Conservation (phyloP, 1,140 invertebrate species). For the Drosophila insularis region DNA sequence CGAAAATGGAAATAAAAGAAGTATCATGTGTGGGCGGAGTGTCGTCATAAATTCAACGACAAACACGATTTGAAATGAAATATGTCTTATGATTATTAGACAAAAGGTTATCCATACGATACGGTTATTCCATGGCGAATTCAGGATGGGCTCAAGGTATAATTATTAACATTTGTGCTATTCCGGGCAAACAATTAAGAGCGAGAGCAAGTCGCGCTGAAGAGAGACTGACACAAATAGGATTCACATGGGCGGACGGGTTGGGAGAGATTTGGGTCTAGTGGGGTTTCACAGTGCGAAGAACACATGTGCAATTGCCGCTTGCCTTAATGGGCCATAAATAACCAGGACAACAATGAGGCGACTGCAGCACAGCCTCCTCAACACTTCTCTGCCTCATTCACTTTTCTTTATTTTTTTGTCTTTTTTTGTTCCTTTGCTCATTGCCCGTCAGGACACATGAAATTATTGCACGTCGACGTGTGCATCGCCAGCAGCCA, state of each 20-base stretch:
- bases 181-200: conserved; percentile 61
- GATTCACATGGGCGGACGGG: neutral
- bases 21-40: conserved; percentile 31
- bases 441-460: conserved; percentile 53
- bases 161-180: conserved; percentile 76
- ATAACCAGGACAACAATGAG: conserved; percentile 77
- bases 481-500: conserved; percentile 56
- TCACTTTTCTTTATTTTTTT: conserved; percentile 8
- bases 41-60: conserved; percentile 62
- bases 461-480: conserved; percentile 76
- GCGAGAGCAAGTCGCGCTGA: conserved; percentile 48
- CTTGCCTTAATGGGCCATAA: conserved; percentile 79
- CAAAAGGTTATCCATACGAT: conserved; percentile 51
- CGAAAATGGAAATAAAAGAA: conserved; percentile 53
- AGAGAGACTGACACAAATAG: conserved; percentile 62
- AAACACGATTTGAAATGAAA: conserved; percentile 67
- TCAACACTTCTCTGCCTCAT: conserved; percentile 19
- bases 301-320: conserved; percentile 80
- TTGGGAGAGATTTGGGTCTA: neutral
- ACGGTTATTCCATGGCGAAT: conserved; percentile 30
- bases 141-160: conserved; percentile 33
- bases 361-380: conserved; percentile 63
- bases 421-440: conserved; percentile 31
- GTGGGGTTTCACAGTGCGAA: conserved; percentile 54
- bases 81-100: conserved; percentile 74